Evolutionary conservation across 1,140 invertebrate species (phyloP).

Genomic region (Eufriesea mexicana): DNA sequence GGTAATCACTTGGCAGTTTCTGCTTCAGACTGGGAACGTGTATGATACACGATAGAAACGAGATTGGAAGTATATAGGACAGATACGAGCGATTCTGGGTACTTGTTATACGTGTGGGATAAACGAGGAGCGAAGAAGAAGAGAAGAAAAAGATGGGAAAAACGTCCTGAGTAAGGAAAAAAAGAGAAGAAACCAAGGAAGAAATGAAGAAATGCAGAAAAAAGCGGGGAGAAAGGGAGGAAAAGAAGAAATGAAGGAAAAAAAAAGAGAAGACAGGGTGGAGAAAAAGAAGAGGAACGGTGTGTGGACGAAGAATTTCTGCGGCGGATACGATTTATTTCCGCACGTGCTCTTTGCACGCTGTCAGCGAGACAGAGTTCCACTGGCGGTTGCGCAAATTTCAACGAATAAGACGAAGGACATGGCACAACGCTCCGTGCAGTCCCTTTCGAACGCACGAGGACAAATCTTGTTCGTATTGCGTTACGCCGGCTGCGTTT

Average conservation of each 20-base stretch:
- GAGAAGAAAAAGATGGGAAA: no score
- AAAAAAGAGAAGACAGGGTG: neutral
- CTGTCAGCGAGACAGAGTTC: conserved; percentile 38
- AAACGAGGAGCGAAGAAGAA: no score
- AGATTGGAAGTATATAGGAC: no score
- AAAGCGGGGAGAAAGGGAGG: neutral
- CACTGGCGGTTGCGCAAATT: conserved; percentile 58
- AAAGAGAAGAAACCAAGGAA: neutral
- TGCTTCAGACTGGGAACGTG: no score
- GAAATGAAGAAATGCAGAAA: neutral
- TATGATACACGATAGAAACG: no score
- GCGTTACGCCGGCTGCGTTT: conserved; percentile 47
- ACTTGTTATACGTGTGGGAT: no score
- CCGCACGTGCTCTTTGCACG: conserved; percentile 30
- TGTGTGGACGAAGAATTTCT: neutral
- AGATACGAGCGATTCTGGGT: no score
- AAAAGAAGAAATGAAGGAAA: no score
- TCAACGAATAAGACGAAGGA: conserved; percentile 69
- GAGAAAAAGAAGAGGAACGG: neutral
- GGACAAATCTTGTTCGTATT: conserved; percentile 54
- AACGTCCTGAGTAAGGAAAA: no score
- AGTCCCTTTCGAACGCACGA: conserved; percentile 66
- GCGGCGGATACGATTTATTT: conserved; percentile 38
- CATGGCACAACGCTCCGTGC: conserved; percentile 38
- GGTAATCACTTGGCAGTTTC: no score